These are phyloP conservation scores for Anseranas semipalmata DNA, from an alignment of 2,113 vertebrate species.

Conservation along the genomic window DNA sequence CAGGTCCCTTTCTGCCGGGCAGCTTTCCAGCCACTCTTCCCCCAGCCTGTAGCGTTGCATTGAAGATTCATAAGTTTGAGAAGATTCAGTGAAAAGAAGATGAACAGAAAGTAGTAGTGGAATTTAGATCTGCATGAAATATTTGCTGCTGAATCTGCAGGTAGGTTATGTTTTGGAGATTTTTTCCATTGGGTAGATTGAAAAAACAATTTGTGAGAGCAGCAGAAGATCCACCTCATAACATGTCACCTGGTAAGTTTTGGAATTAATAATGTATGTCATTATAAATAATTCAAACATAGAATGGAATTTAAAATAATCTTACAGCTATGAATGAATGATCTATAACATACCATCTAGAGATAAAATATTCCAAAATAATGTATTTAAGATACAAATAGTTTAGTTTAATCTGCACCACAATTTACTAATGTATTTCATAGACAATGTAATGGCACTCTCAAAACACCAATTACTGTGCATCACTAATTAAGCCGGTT, in stretches of 20 bases:
- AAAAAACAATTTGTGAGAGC: neutral
- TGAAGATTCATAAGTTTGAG: too few species aligned
- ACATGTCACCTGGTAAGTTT: neutral
- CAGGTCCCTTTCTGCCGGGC: too few species aligned
- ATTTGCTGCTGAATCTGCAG: neutral
- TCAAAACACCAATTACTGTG: conserved; percentile 26
- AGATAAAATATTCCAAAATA: neutral
- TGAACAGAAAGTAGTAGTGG: neutral
- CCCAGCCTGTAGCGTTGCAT: too few species aligned
- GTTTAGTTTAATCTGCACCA: neutral
- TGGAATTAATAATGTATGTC: neutral
- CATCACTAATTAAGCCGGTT: neutral
- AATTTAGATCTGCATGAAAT: neutral
- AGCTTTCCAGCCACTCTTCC: too few species aligned
- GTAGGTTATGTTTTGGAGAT: neutral
- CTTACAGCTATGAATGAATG: neutral
- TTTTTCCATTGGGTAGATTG: neutral
- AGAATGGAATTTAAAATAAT: conserved; percentile 3
- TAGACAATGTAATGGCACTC: neutral
- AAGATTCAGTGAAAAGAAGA: neutral
- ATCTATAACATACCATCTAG: neutral
- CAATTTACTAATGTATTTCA: neutral
- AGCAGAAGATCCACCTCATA: neutral
- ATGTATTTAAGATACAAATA: neutral
- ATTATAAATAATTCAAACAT: conserved; percentile 20